Evolutionary conservation across 2,888 invertebrate species (phyloP).

Genomic region (Drosophila kambysellisi): DNA sequence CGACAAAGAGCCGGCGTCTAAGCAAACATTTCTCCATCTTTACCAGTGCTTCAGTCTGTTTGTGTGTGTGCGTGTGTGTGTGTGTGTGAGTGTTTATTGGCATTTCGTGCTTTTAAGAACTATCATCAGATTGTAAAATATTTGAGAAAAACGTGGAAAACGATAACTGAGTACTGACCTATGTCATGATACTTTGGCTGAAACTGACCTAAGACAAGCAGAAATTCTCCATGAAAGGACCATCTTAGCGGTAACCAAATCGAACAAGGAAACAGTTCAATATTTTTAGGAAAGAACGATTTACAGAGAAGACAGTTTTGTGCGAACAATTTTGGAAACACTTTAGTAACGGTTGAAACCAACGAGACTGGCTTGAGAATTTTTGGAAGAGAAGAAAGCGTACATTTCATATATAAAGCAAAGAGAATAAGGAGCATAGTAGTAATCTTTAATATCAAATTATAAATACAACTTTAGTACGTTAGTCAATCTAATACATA

Average conservation of each 20-base stretch:
- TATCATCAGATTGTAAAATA: slow-evolving; percentile 10
- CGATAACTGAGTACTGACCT: slow-evolving; percentile 63
- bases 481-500: slow-evolving; percentile 13
- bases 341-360: slow-evolving; percentile 6
- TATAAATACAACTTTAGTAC: slow-evolving; percentile 11
- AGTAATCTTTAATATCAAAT: slow-evolving; percentile 4
- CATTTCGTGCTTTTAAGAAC: slow-evolving; percentile 38
- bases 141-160: slow-evolving; percentile 13
- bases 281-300: slow-evolving; percentile 37
- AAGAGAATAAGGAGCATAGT: not conserved
- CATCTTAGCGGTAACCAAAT: slow-evolving; percentile 26
- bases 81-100: slow-evolving; percentile 18
- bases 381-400: not conserved
- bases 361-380: slow-evolving; percentile 31
- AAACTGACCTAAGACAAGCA: slow-evolving; percentile 63
- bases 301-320: slow-evolving; percentile 21
- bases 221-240: slow-evolving; percentile 8
- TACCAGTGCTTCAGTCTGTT: slow-evolving; percentile 27
- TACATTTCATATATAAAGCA: not conserved
- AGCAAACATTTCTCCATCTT: slow-evolving; percentile 60
- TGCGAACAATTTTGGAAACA: slow-evolving; percentile 4
- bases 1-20: slow-evolving; percentile 69
- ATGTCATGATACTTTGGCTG: slow-evolving; percentile 29
- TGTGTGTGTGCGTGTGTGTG: slow-evolving; percentile 15
- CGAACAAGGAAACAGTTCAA: slow-evolving; percentile 28